Conservation (phyloP, 2,797 vertebrate genomes). For the Malacoctenus gilli region DNA sequence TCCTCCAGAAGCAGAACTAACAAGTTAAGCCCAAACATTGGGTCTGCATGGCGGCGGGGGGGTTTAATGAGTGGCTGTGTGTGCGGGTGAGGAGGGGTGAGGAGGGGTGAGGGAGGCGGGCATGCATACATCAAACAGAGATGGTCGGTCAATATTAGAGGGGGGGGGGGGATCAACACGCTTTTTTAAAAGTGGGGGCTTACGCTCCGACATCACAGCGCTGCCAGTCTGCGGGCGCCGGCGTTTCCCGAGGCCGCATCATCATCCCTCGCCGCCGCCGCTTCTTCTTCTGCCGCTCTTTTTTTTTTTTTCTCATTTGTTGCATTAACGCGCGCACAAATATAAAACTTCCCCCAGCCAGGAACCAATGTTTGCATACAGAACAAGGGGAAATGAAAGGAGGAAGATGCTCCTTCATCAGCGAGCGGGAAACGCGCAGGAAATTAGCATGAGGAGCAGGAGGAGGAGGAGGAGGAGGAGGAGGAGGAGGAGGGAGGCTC, state of each 20-base stretch:
- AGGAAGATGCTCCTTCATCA: constrained; percentile 63
- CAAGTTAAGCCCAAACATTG: constrained; percentile 95
- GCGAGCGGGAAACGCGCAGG: constrained; percentile 32
- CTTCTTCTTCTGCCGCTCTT: no score
- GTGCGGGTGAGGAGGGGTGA: not conserved
- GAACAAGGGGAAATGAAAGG: constrained; percentile 65
- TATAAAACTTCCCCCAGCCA: constrained; percentile 72
- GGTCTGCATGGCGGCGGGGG: constrained; percentile 81
- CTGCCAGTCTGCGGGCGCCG: constrained; percentile 54
- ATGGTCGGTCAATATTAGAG: constrained; percentile 93
- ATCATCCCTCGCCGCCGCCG: no score
- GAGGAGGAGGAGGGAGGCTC: not conserved
- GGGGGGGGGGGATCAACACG: constrained; percentile 90
- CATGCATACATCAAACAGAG: constrained; percentile 93
- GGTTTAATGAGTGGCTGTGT: constrained; percentile 27
- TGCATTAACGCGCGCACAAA: constrained; percentile 71
- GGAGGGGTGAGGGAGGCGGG: constrained; percentile 64
- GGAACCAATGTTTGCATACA: constrained; percentile 68
- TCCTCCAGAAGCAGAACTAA: constrained; percentile 95
- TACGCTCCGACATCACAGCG: constrained; percentile 83
- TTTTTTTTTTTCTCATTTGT: constrained; percentile 83
- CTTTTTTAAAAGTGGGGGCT: constrained; percentile 88
- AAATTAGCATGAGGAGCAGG: constrained; percentile 53
- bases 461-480: constrained; percentile 12
- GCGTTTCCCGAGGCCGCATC: constrained; percentile 73